Conservation (phyloP, 53 echinoderm and acorn worm species). For the Patiria pectinifera region DNA sequence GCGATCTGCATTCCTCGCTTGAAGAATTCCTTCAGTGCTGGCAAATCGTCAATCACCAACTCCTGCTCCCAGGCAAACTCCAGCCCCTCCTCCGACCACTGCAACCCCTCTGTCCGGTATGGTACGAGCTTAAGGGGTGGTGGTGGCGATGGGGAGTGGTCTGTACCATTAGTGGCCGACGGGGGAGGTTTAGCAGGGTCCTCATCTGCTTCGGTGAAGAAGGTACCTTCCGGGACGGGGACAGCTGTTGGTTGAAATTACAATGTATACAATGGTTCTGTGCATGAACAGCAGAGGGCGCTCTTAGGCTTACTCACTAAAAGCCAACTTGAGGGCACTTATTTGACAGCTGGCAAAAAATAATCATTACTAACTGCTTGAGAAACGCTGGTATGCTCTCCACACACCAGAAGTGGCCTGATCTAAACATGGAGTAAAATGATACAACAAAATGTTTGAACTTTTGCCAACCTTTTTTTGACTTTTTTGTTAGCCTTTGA, state of each 20-base stretch:
- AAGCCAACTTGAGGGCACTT: background rate
- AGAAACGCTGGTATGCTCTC: too few relatives aligned
- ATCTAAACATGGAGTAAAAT: too few relatives aligned
- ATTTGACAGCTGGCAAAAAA: too few relatives aligned
- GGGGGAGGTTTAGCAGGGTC: constrained; percentile 27
- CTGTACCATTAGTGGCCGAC: constrained; percentile 45
- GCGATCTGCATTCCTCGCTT: constrained; percentile 78
- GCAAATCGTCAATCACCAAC: constrained; percentile 87
- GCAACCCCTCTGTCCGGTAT: constrained; percentile 85
- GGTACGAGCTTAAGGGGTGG: constrained; percentile 67
- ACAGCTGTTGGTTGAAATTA: background rate
- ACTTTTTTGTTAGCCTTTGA: too few relatives aligned
- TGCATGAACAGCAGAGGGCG: too few relatives aligned
- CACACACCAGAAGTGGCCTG: too few relatives aligned
- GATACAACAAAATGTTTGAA: too few relatives aligned
- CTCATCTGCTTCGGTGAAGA: constrained; percentile 58
- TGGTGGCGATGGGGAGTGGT: constrained; percentile 63
- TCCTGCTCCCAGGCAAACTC: constrained; percentile 82
- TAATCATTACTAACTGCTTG: too few relatives aligned
- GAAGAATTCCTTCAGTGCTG: constrained; percentile 90
- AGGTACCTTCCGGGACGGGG: constrained; percentile 35
- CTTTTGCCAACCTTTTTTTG: too few relatives aligned
- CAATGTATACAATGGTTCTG: background rate
- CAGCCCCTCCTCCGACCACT: constrained; percentile 90
- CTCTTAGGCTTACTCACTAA: too few relatives aligned